phyloP scores from a whole-genome alignment of 2,113 vertebrate genomes.

The Mus spicilegus region DNA sequence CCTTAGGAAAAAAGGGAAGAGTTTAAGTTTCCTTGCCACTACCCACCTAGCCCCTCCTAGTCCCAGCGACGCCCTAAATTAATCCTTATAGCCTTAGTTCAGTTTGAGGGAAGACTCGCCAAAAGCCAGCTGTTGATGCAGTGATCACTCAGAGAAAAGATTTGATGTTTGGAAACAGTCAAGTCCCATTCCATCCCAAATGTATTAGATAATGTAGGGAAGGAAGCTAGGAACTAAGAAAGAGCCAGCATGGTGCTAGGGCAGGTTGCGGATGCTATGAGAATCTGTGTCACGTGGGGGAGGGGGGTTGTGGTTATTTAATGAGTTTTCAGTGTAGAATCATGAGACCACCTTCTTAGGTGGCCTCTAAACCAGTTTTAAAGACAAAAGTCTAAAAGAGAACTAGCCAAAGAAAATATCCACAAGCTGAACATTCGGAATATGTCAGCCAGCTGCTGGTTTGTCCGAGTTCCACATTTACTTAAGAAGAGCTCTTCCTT shows the following conservation, averaged over 20 bases:
- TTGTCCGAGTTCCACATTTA: not conserved
- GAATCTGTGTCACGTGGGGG: not conserved
- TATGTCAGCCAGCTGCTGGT: not conserved
- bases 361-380: not conserved
- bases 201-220: not conserved
- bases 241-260: no score
- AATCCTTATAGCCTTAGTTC: not conserved
- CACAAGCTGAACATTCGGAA: not conserved
- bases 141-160: not conserved
- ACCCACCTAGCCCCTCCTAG: not conserved
- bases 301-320: not conserved
- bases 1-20: not conserved
- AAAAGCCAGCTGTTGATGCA: not conserved
- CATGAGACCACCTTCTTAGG: not conserved
- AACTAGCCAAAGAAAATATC: not conserved
- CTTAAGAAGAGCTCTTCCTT: not conserved
- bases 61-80: not conserved
- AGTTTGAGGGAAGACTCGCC: not conserved
- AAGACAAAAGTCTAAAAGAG: slow-evolving; percentile 4
- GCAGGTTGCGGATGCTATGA: rapidly evolving
- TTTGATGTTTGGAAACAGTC: not conserved
- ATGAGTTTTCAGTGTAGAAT: not conserved
- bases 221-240: not conserved
- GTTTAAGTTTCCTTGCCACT: not conserved
- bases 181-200: not conserved